Conservation (phyloP, 1,140 invertebrate genomes). For the Drosophila obscura region DNA sequence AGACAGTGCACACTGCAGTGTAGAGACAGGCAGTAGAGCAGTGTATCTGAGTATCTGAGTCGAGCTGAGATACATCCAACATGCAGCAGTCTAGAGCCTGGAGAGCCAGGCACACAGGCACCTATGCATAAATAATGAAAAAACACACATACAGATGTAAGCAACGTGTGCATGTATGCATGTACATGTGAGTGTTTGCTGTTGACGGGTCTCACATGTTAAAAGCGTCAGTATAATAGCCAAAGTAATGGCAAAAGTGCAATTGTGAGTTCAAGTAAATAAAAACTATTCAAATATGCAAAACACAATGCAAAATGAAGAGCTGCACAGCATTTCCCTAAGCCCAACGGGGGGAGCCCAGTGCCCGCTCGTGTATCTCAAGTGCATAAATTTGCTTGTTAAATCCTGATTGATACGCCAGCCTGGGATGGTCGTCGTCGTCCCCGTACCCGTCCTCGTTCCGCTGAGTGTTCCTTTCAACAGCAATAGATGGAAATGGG, state of each 20-base stretch:
- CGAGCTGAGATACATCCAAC: constrained; percentile 39
- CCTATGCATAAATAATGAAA: constrained; percentile 81
- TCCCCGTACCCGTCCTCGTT: constrained; percentile 6
- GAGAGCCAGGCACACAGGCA: constrained; percentile 48
- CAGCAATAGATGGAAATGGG: constrained; percentile 12
- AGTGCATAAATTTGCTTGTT: constrained; percentile 80
- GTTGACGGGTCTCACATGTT: constrained; percentile 64
- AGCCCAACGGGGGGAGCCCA: background rate
- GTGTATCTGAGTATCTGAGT: background rate
- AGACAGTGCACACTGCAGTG: constrained; percentile 43
- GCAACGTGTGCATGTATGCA: no score
- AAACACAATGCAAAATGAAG: constrained; percentile 77
- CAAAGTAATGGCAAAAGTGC: constrained; percentile 82
- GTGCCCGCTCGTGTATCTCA: constrained; percentile 40
- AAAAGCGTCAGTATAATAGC: constrained; percentile 81
- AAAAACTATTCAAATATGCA: constrained; percentile 82
- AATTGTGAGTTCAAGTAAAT: constrained; percentile 83
- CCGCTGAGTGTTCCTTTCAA: constrained; percentile 34
- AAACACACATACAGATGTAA: constrained; percentile 20
- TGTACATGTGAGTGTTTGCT: constrained; percentile 49
- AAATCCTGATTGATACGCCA: constrained; percentile 79
- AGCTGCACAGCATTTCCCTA: constrained; percentile 17
- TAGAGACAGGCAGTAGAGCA: background rate
- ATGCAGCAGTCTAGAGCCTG: constrained; percentile 4
- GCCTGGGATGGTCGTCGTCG: constrained; percentile 44